Evolutionary conservation across 2,797 vertebrate species (phyloP), one percentile per base, ranked within the genome.

Genomic region (Enteromius unitaeniatus): DNA sequence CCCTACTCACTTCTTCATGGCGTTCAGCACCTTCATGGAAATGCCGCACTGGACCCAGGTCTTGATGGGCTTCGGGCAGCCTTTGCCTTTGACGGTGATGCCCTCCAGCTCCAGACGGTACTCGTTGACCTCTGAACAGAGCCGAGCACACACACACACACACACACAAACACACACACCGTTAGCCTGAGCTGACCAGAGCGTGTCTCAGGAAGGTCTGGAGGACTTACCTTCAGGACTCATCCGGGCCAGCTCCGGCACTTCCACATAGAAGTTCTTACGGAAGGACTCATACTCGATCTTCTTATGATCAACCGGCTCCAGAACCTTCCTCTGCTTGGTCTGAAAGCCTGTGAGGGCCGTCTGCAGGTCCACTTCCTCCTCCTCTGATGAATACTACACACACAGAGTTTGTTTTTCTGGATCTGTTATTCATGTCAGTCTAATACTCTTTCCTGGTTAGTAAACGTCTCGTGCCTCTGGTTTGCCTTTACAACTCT

Each of bases 21-120:
- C 95, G 64, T 92, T 96, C 90, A 99, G 93, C 91, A 99, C 99
- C 94, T 99, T 99, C 98, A 99, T 99, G 17, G 98, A 99, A 84
- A 98, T 99, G 4, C 98, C 98, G 91, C 98, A 99, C 90, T 99
- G 98, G 67, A 99, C 98, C 98, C 98, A 99, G 73, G 97, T 96
- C 93, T 97, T 99, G 91, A 99, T 98, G 78, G 98, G 98, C 89
- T 99, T 99, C 13, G 98, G 97, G 84, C 98, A 99, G 83, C 97
- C 97, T 91, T 99, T 99, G 76, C 98, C 98, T 85, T 99, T 99
- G 21, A 99, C 98, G 0, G 77, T 94, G 89, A 99, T 98, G 37
- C 98, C 98, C 81, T 99, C 98, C 94, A 99, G 90, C 88, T 99
- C 97, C 89, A 97, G 85, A 15, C 98, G 94, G 92, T 95, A 96